Evolutionary conservation across 2,113 vertebrate species (phyloP).

Genomic region (Variabilichromis moorii): DNA sequence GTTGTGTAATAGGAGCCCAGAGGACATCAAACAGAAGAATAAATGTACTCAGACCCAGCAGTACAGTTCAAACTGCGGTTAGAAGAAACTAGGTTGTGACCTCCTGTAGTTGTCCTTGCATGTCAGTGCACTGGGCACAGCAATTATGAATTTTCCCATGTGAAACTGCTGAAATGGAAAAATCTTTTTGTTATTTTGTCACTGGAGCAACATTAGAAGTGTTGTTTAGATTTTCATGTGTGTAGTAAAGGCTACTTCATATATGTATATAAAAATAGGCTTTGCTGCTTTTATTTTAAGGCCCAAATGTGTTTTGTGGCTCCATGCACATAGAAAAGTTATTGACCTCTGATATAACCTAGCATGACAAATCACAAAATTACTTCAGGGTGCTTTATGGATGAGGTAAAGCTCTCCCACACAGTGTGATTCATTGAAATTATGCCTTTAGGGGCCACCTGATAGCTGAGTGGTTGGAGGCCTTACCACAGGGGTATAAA

Average conservation of each 20-base stretch:
- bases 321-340: background rate
- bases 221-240: background rate
- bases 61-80: constrained; percentile 5
- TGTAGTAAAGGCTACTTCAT: background rate
- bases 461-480: background rate
- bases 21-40: constrained; percentile 13
- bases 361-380: background rate
- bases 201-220: background rate
- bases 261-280: background rate
- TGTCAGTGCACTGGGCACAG: background rate
- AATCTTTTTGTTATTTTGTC: background rate
- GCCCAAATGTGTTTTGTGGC: background rate
- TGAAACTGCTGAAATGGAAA: background rate
- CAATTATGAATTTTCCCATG: background rate
- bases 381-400: background rate
- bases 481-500: background rate
- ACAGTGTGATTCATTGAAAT: background rate
- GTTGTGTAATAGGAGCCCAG: constrained; percentile 29
- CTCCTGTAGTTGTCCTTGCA: background rate
- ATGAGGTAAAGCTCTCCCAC: background rate
- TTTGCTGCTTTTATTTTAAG: background rate
- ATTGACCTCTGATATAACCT: background rate
- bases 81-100: background rate
- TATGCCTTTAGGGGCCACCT: background rate
- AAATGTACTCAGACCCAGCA: background rate